Conservation (phyloP, 2,797 vertebrate genomes). For the Alauda arvensis region DNA sequence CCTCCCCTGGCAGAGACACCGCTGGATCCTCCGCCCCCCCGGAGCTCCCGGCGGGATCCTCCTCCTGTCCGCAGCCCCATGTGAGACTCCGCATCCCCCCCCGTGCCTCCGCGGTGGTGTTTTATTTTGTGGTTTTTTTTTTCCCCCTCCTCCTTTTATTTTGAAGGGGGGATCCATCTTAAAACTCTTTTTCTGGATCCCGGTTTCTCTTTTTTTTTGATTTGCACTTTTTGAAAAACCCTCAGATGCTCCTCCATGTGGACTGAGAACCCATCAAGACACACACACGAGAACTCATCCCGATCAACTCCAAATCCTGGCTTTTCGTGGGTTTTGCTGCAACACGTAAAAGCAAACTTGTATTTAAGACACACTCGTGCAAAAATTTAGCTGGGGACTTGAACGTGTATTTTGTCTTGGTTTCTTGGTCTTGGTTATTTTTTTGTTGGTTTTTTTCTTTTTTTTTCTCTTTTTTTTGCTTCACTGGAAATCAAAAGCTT, state of each 20-base stretch:
- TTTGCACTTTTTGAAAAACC: constrained; percentile 60
- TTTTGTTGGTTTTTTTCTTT: background rate
- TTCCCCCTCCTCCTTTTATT: background rate
- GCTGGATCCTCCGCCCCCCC: constrained; percentile 36
- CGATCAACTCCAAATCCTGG: constrained; percentile 42
- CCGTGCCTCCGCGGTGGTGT: background rate
- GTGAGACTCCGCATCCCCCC: constrained; percentile 37
- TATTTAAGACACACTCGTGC: constrained; percentile 52
- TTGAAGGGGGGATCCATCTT: background rate
- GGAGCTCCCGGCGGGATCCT: constrained; percentile 10
- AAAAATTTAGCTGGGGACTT: constrained; percentile 48
- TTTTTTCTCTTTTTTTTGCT: background rate
- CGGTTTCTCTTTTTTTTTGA: constrained; percentile 50
- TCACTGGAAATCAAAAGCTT: constrained; percentile 55
- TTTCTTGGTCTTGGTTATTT: constrained; percentile 9
- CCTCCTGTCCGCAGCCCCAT: constrained; percentile 26
- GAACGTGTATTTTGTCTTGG: constrained; percentile 31
- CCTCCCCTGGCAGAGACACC: constrained; percentile 13
- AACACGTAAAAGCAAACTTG: constrained; percentile 42
- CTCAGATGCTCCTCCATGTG: constrained; percentile 55
- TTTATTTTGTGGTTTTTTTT: background rate
- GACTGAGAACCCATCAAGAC: constrained; percentile 55
- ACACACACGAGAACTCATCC: constrained; percentile 29
- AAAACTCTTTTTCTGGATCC: constrained; percentile 26
- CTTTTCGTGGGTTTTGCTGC: constrained; percentile 53